Evolutionary conservation across 2,113 vertebrate genomes (phyloP).

Genomic region (Murina feae): DNA sequence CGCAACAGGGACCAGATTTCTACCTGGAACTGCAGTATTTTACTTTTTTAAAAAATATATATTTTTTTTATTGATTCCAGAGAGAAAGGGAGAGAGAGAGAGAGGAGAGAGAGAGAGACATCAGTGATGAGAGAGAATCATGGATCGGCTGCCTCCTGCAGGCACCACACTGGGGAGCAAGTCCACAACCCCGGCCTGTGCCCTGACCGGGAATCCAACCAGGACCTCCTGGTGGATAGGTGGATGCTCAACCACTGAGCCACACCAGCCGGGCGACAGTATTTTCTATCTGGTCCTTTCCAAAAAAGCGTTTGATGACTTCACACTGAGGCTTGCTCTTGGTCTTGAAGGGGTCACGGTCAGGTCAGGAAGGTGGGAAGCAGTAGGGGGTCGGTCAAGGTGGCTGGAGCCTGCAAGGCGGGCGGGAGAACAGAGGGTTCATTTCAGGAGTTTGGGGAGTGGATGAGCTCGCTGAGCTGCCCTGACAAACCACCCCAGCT

Average conservation of each 20-base stretch:
- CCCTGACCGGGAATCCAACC: too few species aligned
- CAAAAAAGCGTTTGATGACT: background rate
- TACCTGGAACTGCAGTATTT: background rate
- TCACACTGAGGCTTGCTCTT: background rate
- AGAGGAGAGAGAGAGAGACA: too few species aligned
- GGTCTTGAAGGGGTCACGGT: background rate
- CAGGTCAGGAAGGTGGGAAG: background rate
- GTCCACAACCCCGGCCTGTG: too few species aligned
- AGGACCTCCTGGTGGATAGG: too few species aligned
- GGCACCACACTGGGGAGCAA: too few species aligned
- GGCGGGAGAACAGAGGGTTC: accelerated
- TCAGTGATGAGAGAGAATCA: too few species aligned
- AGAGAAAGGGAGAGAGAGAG: background rate
- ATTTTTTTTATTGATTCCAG: background rate
- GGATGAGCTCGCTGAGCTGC: background rate
- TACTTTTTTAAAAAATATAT: too few species aligned
- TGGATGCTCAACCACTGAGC: too few species aligned
- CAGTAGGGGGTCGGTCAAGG: background rate
- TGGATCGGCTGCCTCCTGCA: background rate
- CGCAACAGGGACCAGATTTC: background rate
- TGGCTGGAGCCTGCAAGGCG: background rate
- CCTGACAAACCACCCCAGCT: background rate
- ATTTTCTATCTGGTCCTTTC: background rate
- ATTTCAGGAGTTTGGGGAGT: background rate
- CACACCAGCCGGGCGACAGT: background rate